phyloP scores from a whole-genome alignment of 1,140 invertebrate genomes.

The Nixonia krombeini region DNA sequence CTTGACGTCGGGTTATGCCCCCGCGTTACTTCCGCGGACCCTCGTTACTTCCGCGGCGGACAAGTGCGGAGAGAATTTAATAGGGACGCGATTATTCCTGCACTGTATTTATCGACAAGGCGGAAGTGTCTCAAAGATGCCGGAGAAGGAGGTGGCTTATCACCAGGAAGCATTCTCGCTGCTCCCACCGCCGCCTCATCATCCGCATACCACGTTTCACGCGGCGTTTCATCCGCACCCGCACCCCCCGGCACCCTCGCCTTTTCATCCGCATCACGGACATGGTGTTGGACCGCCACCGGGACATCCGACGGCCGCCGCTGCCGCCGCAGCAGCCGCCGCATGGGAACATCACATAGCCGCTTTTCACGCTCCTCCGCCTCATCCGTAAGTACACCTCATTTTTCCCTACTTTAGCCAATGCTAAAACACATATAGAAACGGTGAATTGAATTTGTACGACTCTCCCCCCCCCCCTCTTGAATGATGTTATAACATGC shows the following conservation, averaged over 20 bases:
- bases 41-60: too few species aligned
- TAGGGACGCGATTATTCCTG: too few species aligned
- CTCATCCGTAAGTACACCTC: constrained; percentile 67
- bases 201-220: constrained; percentile 68
- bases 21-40: too few species aligned
- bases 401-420: too few species aligned
- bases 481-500: too few species aligned
- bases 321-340: constrained; percentile 57
- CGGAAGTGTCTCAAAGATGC: too few species aligned
- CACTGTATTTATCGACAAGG: too few species aligned
- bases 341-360: constrained; percentile 69
- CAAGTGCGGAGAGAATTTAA: too few species aligned
- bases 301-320: constrained; percentile 58
- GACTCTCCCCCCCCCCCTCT: too few species aligned
- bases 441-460: too few species aligned
- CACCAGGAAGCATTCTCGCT: constrained; percentile 68
- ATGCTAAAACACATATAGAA: too few species aligned
- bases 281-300: constrained; percentile 49
- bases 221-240: constrained; percentile 66
- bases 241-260: constrained; percentile 61
- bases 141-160: constrained; percentile 70
- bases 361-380: constrained; percentile 64
- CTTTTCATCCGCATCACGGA: constrained; percentile 59
- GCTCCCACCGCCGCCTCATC: constrained; percentile 65
- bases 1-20: too few species aligned